Conservation (phyloP, 2,113 vertebrate species). For the Aplodontia rufa region DNA sequence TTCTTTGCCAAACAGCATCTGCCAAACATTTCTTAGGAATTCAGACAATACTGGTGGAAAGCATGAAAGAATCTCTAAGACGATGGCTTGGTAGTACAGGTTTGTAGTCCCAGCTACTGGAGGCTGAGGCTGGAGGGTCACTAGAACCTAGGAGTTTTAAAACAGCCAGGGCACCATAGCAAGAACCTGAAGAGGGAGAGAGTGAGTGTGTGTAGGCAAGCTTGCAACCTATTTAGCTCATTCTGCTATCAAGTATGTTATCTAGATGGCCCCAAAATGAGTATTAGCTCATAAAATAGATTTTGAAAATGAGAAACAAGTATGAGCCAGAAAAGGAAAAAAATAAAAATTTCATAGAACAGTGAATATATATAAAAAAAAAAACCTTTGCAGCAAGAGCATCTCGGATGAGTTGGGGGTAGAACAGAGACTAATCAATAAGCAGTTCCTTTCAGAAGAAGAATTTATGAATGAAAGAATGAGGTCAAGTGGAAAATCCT, state of each 20-base stretch:
- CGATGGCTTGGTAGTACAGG: accelerated
- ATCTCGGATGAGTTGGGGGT: not conserved
- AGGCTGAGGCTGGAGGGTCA: not conserved
- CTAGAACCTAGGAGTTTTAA: too few relatives aligned
- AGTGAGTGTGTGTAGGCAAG: too few relatives aligned
- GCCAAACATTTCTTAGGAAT: not conserved
- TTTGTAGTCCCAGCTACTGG: not conserved
- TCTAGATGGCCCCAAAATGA: not conserved
- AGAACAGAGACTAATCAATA: not conserved
- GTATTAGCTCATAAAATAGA: not conserved
- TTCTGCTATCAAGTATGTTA: not conserved
- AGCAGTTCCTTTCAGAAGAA: not conserved
- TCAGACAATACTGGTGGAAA: not conserved
- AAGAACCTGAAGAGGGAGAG: too few relatives aligned
- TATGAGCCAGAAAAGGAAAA: not conserved
- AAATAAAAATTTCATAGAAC: not conserved
- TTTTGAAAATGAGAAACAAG: not conserved
- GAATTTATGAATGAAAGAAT: not conserved
- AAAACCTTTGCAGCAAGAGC: not conserved
- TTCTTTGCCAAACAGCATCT: not conserved
- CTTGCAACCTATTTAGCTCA: too few relatives aligned
- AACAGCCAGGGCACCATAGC: not conserved
- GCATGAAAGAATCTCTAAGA: not conserved
- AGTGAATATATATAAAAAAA: not conserved
- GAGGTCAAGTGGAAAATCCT: not conserved